These are phyloP conservation scores for Adela reaumurella DNA, from an alignment of 2,888 invertebrate genomes.

Conservation along the genomic window DNA sequence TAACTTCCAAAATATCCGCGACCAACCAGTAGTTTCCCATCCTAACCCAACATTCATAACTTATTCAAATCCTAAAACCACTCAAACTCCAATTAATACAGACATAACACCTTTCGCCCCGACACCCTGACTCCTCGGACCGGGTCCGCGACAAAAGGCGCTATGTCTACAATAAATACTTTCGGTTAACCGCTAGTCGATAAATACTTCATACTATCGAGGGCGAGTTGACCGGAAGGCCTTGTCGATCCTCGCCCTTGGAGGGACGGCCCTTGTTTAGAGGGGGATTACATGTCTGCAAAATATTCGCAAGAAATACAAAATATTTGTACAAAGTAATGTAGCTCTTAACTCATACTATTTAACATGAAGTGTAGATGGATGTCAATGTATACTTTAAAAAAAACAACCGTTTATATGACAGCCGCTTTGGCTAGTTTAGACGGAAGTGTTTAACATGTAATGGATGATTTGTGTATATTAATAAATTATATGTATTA, in stretches of 20 bases:
- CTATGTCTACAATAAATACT: slow-evolving; percentile 42
- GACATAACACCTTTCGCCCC: slow-evolving; percentile 30
- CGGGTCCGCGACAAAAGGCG: slow-evolving; percentile 17
- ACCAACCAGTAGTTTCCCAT: not conserved
- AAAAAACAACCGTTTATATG: no score
- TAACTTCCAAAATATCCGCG: no score
- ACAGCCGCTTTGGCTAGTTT: no score
- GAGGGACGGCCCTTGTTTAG: slow-evolving; percentile 14
- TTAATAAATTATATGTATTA: no score
- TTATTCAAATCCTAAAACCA: slow-evolving; percentile 22
- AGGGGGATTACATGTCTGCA: slow-evolving; percentile 4
- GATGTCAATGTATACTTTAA: no score
- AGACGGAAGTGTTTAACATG: no score
- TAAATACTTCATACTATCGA: slow-evolving; percentile 56
- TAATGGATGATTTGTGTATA: no score
- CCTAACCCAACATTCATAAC: slow-evolving; percentile 1
- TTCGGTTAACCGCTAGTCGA: slow-evolving; percentile 51
- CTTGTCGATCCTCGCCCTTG: slow-evolving; percentile 45
- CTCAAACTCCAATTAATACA: slow-evolving; percentile 38
- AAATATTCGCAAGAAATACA: no score
- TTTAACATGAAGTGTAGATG: no score
- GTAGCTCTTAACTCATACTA: no score
- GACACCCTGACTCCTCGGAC: slow-evolving; percentile 13
- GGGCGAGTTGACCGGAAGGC: slow-evolving; percentile 45
- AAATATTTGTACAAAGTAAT: no score